Evolutionary conservation across 2,113 vertebrate genomes (phyloP), one percentile per base, ranked within the genome.

Genomic region (Nycticorax nycticorax): DNA sequence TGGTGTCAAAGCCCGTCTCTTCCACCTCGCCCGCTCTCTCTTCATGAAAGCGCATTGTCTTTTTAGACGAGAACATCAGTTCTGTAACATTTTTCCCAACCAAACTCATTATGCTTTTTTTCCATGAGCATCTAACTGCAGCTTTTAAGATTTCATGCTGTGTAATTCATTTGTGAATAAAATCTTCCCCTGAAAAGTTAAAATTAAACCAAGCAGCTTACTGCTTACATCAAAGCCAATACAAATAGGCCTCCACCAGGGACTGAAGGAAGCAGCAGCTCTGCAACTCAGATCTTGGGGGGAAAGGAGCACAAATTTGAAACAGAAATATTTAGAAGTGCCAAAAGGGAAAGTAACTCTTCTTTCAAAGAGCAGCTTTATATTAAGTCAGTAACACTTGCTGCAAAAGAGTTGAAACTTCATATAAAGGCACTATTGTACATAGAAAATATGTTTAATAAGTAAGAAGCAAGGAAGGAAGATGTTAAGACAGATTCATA

Each of bases 281-380:
- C 59, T 64, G 35, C 56, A 85, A 63, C 57, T 63, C 85, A 91
- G 55, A 86, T 93, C 94, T 93, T 89, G 50, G 7, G 43, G 63
- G 74, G 21, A 78, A 83, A 86, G 63, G 47, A 95, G 52, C 76
- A 60, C 3, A 2, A 84, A 87, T 60, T 82, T 3, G 7, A 93
- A 95, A 81, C 60, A 93, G 90, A 96, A 96, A 67, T 87, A 95
- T 87, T 93, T 91, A 89, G 79, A 89, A 92, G 76, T 60, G 83
- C 80, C 39, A 71, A 95, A 84, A 96, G 76, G 92, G 62, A 92
- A 92, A 87, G 56, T 41, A 75, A 69, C 68, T 93, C 83, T 92
- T 88, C 73, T 77, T 76, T 92, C 47, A 83, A 88, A 92, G 41
- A 84, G 56, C 50, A 50, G 50, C 43, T 84, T 94, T 92, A 35